phyloP scores from a whole-genome alignment of 2,888 invertebrate genomes.

The Steinernema carpocapsae region DNA sequence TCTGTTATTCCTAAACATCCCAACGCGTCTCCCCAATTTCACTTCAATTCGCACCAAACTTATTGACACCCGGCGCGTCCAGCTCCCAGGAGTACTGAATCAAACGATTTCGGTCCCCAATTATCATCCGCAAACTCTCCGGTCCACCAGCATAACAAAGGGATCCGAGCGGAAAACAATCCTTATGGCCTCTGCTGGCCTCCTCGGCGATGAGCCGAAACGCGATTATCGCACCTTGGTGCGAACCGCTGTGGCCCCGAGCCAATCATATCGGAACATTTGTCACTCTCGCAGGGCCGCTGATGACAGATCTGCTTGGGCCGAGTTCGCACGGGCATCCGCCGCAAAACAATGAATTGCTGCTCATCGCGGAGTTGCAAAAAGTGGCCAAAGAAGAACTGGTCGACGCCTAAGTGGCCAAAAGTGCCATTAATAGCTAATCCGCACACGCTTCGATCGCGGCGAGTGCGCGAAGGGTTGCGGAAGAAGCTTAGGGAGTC shows the following conservation, averaged over 20 bases:
- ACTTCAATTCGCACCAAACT: too few species aligned
- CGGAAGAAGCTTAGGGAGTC: slow-evolving; percentile 12
- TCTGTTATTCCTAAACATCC: too few species aligned
- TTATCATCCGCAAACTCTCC: neutral
- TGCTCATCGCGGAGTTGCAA: neutral
- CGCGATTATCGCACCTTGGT: slow-evolving; percentile 18
- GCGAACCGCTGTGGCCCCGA: slow-evolving; percentile 25
- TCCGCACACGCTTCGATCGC: slow-evolving; percentile 10
- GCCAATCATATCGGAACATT: slow-evolving; percentile 27
- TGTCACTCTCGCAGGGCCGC: slow-evolving; percentile 10
- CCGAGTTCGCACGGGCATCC: neutral
- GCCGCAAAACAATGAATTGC: slow-evolving; percentile 30
- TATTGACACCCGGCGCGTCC: too few species aligned
- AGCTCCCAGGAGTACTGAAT: too few species aligned
- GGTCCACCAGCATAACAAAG: neutral
- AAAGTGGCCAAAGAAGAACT: slow-evolving; percentile 5
- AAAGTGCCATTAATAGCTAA: slow-evolving; percentile 29
- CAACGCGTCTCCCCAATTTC: too few species aligned
- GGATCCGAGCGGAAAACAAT: neutral
- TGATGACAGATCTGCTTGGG: neutral
- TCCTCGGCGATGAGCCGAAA: neutral
- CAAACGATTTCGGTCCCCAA: neutral
- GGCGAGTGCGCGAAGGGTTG: slow-evolving; percentile 9
- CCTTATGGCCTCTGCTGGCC: neutral
- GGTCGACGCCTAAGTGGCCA: slow-evolving; percentile 10